These are phyloP conservation scores for Agrotis clavis DNA, from an alignment of 2,888 invertebrate species.

Conservation along the genomic window DNA sequence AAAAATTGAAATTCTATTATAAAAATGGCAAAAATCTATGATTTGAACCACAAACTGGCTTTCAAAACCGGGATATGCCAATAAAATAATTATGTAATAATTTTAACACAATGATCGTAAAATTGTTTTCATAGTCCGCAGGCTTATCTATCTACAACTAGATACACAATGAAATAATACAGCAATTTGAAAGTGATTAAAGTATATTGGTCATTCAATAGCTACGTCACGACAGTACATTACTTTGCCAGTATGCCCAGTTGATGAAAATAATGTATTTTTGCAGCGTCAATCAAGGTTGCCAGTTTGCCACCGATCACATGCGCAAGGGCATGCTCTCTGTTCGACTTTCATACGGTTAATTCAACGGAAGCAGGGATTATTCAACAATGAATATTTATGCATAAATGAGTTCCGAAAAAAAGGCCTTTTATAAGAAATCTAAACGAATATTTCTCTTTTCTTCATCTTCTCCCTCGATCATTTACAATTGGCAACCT, in stretches of 20 bases:
- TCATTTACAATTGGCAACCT: slow-evolving; percentile 31
- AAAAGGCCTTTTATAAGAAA: background rate
- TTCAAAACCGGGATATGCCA: slow-evolving; percentile 5
- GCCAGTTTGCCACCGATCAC: slow-evolving; percentile 10
- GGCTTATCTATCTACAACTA: slow-evolving; percentile 36
- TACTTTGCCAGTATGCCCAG: slow-evolving; percentile 5
- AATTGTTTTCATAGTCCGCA: background rate
- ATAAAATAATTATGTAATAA: slow-evolving; percentile 26
- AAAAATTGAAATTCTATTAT: too few species aligned
- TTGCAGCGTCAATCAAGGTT: slow-evolving; percentile 22
- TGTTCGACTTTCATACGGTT: background rate
- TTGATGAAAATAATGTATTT: slow-evolving; percentile 20
- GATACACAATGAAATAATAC: slow-evolving; percentile 23
- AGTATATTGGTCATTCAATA: slow-evolving; percentile 27
- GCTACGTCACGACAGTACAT: slow-evolving; percentile 28
- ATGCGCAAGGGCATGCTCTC: background rate
- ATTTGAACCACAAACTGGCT: too few species aligned
- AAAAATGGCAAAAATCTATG: too few species aligned
- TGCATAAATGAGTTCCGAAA: background rate
- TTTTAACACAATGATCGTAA: slow-evolving; percentile 10
- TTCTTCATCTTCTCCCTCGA: background rate
- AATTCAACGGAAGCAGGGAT: background rate
- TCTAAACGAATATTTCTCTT: background rate
- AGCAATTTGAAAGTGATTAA: slow-evolving; percentile 25
- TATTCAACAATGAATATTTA: background rate